Base-by-base conservation (phyloP, 2,113 vertebrate species). In the Paradoxurus hermaphroditus region DNA sequence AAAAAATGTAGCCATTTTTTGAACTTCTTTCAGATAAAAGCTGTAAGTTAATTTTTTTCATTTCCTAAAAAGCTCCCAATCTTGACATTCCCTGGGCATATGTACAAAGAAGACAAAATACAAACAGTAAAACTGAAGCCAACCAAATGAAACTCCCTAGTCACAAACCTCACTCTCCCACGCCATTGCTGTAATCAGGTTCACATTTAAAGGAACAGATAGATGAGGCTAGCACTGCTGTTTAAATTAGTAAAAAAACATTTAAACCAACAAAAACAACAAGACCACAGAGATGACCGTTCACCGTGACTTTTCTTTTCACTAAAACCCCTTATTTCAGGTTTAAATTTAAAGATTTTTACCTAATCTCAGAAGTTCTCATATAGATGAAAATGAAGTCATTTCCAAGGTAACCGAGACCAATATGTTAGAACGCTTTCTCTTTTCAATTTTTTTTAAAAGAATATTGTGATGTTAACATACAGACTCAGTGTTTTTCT, bases 21-120 rank as follows among this genome's bases (percentile, higher is more conserved):
- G 94, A 95, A 93, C 46, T 49, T 85, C 63, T 95, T 95, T 96
- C 34, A 91, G 92, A 95, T 94, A 97, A 97, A 97, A 89, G 68
- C 78, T 70, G 10, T 96, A 81, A 97, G 70, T 95, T 97, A 62
- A 53, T 65, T 95, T 96, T 97, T 73, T 95, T 90, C 36, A 91
- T 95, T 97, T 97, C 91, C 96, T 97, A 92, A 98, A 97, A 94
- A 90, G 68, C 27, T 90, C 63, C 82, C 49, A 84, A 87, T 94
- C 91, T 95, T 96, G 94, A 97, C 95, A 86, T 86, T 96, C 82
- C 97, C 95, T 95, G 89, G 94, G 83, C 83, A 34, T 92, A 44
- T 88, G 25, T 93, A 95, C 73, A 94, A 90, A 94, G 95, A 90
- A 87, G 81, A 94, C 83, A 97, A 68, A 92, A 81, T 81, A 75